Percentiles rank a stretch among this genome's conserved stretches.
Evolutionary conservation across 2,888 invertebrate species (phyloP).

Genomic region (Tanytarsus gracilentus): DNA sequence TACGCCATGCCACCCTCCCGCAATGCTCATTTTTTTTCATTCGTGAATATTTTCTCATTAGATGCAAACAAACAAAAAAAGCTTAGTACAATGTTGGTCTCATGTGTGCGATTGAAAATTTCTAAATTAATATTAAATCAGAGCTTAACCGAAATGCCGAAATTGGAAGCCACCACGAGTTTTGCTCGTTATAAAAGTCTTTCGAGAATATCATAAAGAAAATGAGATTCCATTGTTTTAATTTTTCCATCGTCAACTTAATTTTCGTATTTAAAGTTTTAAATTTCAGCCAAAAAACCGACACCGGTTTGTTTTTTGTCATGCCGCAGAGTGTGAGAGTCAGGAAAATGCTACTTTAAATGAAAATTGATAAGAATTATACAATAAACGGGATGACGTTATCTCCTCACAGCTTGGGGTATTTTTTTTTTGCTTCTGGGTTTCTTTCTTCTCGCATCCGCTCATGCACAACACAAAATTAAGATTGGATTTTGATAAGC

Average conservation of each 20-base stretch:
- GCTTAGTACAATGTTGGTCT: too few relatives aligned
- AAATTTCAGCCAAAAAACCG: too few relatives aligned
- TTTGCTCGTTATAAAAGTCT: background rate
- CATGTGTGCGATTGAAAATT: constrained; percentile 24
- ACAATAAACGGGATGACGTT: constrained; percentile 30
- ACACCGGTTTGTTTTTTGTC: too few relatives aligned
- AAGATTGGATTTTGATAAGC: background rate
- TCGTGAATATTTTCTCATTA: too few relatives aligned
- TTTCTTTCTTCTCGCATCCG: background rate
- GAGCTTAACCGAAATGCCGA: constrained; percentile 15
- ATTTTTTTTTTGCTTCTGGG: background rate
- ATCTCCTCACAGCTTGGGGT: constrained; percentile 31
- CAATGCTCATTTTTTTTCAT: too few relatives aligned
- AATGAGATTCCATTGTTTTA: too few relatives aligned
- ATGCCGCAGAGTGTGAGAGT: too few relatives aligned
- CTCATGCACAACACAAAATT: constrained; percentile 7
- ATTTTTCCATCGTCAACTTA: too few relatives aligned
- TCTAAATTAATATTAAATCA: constrained; percentile 28
- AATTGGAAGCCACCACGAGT: background rate
- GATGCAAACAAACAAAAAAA: background rate
- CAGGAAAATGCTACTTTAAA: too few relatives aligned
- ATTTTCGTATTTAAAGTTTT: too few relatives aligned
- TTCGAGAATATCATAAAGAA: too few relatives aligned
- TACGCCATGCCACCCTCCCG: too few relatives aligned
- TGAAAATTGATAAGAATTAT: constrained; percentile 26